Percentiles rank a stretch among this genome's conserved stretches.
These are phyloP conservation scores for Aegypius monachus DNA, from an alignment of 2,113 vertebrate species.

Conservation along the genomic window DNA sequence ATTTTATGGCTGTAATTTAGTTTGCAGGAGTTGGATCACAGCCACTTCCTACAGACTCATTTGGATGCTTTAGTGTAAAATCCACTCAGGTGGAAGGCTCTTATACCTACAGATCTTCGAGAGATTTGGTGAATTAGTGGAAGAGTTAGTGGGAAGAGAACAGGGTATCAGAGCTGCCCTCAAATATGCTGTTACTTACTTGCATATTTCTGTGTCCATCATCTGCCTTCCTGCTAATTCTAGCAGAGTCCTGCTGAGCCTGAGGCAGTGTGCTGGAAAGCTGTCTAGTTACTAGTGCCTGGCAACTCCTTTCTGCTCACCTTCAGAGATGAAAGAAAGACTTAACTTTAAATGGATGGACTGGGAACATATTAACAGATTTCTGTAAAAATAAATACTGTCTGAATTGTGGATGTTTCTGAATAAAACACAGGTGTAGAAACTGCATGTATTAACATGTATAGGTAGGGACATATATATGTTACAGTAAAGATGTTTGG, in stretches of 20 bases:
- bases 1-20: constrained; percentile 13
- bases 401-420: not conserved
- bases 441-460: not conserved
- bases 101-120: not conserved
- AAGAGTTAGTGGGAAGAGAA: not conserved
- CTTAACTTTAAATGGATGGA: not conserved
- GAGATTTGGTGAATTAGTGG: not conserved
- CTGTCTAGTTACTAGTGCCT: not conserved
- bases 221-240: not conserved
- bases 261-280: not conserved
- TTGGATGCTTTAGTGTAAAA: not conserved
- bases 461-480: not conserved
- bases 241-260: not conserved
- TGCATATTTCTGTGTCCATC: not conserved
- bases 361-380: not conserved
- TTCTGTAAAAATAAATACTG: not conserved
- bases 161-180: not conserved
- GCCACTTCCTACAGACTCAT: not conserved
- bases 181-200: not conserved
- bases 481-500: not conserved
- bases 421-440: not conserved
- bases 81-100: not conserved
- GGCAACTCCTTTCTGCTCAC: not conserved
- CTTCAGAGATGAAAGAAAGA: not conserved
- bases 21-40: not conserved